These are phyloP conservation scores for Acronicta alni DNA, from an alignment of 2,888 invertebrate species.

Conservation along the genomic window DNA sequence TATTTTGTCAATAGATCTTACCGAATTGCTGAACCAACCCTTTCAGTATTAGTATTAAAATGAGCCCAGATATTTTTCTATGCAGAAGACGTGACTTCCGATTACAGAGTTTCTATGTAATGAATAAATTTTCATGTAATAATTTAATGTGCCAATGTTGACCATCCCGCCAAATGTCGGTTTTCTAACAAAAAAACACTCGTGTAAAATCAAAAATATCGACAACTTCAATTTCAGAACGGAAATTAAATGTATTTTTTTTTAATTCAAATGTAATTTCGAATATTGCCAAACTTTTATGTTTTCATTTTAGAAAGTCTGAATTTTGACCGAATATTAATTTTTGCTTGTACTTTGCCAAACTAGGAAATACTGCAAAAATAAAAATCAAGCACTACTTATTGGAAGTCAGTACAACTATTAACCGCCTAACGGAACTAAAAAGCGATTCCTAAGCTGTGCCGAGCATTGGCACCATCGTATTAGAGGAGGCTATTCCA, in stretches of 20 bases:
- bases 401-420: slow-evolving; percentile 25
- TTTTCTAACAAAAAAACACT: too few species aligned
- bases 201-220: background rate
- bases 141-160: too few species aligned
- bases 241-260: slow-evolving; percentile 31
- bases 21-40: too few species aligned
- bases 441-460: slow-evolving; percentile 45
- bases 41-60: too few species aligned
- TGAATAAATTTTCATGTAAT: too few species aligned
- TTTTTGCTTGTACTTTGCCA: slow-evolving; percentile 8
- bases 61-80: too few species aligned
- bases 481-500: slow-evolving; percentile 68
- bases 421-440: slow-evolving; percentile 26
- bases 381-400: slow-evolving; percentile 12
- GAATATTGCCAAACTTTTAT: slow-evolving; percentile 16
- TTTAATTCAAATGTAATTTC: slow-evolving; percentile 23
- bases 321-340: slow-evolving; percentile 17
- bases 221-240: slow-evolving; percentile 3
- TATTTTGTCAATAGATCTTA: too few species aligned
- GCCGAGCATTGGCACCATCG: slow-evolving; percentile 59
- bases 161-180: too few species aligned
- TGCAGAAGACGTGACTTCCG: too few species aligned
- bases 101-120: too few species aligned
- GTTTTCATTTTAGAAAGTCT: slow-evolving; percentile 15
- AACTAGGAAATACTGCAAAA: slow-evolving; percentile 6